phyloP scores from a whole-genome alignment of 2,797 vertebrate species.

The Halcyon badia region DNA sequence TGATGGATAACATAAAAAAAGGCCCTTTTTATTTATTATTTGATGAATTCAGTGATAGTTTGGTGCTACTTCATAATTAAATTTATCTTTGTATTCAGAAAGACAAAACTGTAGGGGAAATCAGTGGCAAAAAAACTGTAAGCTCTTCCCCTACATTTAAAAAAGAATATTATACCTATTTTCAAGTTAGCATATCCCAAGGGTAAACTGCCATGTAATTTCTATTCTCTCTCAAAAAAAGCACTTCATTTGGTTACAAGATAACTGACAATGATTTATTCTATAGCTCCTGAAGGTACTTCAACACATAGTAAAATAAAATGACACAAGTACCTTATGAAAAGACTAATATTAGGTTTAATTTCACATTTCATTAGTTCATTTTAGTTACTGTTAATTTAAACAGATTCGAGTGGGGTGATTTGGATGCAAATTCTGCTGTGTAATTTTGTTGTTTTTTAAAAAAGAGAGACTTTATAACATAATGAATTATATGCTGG shows the following conservation, averaged over 20 bases:
- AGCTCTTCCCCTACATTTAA: background rate
- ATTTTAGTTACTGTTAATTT: background rate
- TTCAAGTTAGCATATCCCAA: background rate
- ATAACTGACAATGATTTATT: background rate
- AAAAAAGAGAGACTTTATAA: background rate
- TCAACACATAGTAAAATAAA: background rate
- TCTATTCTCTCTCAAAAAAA: background rate
- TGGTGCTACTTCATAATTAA: background rate
- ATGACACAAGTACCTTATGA: background rate
- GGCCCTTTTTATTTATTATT: constrained; percentile 8
- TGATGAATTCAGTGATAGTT: constrained; percentile 30
- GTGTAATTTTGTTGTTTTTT: background rate
- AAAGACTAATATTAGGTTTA: background rate
- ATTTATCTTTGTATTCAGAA: background rate
- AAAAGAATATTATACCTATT: background rate
- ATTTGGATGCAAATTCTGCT: background rate
- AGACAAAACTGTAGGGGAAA: background rate
- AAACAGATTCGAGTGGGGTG: background rate
- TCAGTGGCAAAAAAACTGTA: background rate
- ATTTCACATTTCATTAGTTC: background rate
- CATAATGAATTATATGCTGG: background rate
- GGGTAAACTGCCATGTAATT: background rate
- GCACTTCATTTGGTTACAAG: background rate
- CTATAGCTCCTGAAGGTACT: background rate
- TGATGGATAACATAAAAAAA: background rate